phyloP scores from a whole-genome alignment of 2,888 invertebrate species.

The Thera obeliscata region DNA sequence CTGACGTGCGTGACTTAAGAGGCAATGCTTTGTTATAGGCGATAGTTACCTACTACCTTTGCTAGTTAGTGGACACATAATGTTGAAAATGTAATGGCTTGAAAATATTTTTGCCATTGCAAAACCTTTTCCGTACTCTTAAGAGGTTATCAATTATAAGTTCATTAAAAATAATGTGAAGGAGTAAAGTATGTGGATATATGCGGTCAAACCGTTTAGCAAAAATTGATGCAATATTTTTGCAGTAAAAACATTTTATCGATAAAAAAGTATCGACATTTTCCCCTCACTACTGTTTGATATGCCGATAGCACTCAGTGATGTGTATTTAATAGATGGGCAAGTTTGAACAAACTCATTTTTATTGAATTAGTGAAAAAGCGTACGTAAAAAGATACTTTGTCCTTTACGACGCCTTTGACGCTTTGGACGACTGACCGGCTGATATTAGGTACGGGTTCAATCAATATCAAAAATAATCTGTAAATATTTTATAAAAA shows the following conservation, averaged over 20 bases:
- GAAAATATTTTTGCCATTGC: no score
- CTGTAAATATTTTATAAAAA: no score
- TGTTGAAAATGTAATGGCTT: no score
- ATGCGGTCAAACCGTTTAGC: not conserved
- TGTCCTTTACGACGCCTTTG: not conserved
- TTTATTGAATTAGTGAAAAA: slow-evolving; percentile 13
- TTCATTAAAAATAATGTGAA: no score
- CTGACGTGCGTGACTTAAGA: no score
- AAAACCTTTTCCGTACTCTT: no score
- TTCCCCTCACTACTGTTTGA: slow-evolving; percentile 19
- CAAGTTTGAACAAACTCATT: slow-evolving; percentile 16
- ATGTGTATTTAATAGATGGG: slow-evolving; percentile 22
- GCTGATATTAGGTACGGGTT: not conserved
- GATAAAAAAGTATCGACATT: slow-evolving; percentile 38
- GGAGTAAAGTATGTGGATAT: no score
- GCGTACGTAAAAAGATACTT: not conserved
- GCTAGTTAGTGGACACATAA: no score
- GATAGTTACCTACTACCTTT: no score
- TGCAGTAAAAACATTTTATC: slow-evolving; percentile 23
- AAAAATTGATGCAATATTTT: slow-evolving; percentile 21
- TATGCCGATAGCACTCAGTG: slow-evolving; percentile 14
- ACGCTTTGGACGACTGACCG: not conserved
- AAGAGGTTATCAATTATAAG: no score
- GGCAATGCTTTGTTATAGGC: no score
- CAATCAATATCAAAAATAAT: not conserved